phyloP scores from a whole-genome alignment of 2,797 vertebrate genomes.

The Sebastes dallii region DNA sequence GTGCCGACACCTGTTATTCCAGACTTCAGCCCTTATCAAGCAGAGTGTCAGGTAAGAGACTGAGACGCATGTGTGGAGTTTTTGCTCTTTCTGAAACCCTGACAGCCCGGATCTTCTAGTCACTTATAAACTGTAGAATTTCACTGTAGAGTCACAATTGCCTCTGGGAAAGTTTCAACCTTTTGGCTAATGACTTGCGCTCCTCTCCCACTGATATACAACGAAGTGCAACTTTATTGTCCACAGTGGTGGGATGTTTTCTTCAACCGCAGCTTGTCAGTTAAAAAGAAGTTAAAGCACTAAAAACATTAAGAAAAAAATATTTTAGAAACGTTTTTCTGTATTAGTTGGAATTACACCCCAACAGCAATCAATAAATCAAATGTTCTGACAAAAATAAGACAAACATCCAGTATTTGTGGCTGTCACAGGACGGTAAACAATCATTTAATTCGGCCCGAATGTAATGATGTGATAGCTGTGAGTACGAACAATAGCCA shows the following conservation, averaged over 20 bases:
- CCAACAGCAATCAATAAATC: no score
- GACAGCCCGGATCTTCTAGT: neutral
- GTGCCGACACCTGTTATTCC: conserved; percentile 71
- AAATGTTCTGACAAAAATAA: no score
- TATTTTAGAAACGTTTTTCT: no score
- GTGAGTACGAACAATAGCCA: no score
- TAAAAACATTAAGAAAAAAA: no score
- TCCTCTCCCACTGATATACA: neutral
- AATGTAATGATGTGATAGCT: no score
- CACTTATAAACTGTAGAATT: neutral
- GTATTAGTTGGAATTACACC: no score
- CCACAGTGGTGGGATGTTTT: neutral
- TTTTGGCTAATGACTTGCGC: neutral
- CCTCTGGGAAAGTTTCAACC: neutral
- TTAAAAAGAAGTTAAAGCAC: neutral
- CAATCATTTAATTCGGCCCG: no score
- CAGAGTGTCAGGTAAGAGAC: conserved; percentile 51
- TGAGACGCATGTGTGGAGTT: no score
- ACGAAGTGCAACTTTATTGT: neutral
- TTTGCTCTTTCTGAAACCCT: neutral
- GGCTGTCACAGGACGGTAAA: no score
- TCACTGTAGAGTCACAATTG: neutral
- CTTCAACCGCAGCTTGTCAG: neutral
- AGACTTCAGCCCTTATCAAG: conserved; percentile 17
- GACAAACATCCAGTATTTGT: no score